Conservation (phyloP, 2,113 vertebrate genomes). For the Blennius ocellaris region DNA sequence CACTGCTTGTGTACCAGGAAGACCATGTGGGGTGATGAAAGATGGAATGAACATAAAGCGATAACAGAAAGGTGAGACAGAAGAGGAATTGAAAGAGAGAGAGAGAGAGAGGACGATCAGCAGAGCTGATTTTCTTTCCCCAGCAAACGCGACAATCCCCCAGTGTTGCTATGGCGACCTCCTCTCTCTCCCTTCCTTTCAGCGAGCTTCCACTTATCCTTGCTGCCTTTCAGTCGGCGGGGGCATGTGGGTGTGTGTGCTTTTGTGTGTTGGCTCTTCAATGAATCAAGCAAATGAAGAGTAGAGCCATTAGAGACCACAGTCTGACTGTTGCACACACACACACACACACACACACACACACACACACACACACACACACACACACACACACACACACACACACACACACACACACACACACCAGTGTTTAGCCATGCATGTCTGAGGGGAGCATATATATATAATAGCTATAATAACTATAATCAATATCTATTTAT, state of each 20-base stretch:
- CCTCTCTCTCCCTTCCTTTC: constrained; percentile 69
- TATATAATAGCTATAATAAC: too few relatives aligned
- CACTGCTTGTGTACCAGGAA: constrained; percentile 1
- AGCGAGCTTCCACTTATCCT: constrained; percentile 76
- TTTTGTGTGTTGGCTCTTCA: constrained; percentile 67
- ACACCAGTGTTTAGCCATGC: too few relatives aligned
- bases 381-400: not conserved
- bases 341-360: not conserved
- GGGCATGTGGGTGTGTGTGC: constrained; percentile 69
- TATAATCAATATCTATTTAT: too few relatives aligned
- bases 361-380: not conserved
- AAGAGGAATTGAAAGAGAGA: too few relatives aligned
- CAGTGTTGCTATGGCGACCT: constrained; percentile 78
- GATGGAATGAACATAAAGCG: constrained; percentile 28
- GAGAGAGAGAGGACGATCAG: not conserved
- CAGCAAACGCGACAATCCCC: constrained; percentile 71
- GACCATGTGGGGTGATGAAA: constrained; percentile 35
- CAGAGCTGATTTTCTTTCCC: constrained; percentile 67
- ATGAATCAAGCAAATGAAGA: constrained; percentile 74
- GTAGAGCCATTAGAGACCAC: constrained; percentile 59
- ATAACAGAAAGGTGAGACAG: constrained; percentile 18
- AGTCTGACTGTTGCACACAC: constrained; percentile 23
- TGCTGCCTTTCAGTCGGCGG: constrained; percentile 75
- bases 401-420: constrained; percentile 37
- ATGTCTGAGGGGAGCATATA: too few relatives aligned